Percentiles rank a stretch among this genome's conserved stretches.
Evolutionary conservation across 2,888 invertebrate species (phyloP).

Genomic region (Abrostola tripartita): DNA sequence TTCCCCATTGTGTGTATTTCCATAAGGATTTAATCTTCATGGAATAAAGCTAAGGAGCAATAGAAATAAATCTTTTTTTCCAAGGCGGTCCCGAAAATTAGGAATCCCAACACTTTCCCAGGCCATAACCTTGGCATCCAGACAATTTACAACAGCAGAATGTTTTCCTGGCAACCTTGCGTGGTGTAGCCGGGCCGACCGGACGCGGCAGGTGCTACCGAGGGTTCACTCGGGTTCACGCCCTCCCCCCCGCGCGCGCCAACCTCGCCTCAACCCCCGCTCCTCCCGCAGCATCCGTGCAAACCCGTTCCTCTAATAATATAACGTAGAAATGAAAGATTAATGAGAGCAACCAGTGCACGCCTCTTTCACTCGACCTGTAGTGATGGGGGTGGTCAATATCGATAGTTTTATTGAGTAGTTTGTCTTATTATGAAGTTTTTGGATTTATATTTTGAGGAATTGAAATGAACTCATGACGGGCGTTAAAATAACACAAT

Average conservation of each 20-base stretch:
- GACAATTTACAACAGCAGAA: slow-evolving; percentile 47
- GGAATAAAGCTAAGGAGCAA: no score
- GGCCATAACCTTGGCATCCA: slow-evolving; percentile 44
- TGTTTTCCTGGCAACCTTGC: slow-evolving; percentile 52
- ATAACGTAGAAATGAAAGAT: slow-evolving; percentile 88
- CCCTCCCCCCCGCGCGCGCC: slow-evolving; percentile 60
- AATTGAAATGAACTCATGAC: no score
- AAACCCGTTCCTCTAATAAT: slow-evolving; percentile 88
- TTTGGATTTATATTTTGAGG: no score
- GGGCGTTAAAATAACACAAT: neutral
- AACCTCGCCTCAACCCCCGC: slow-evolving; percentile 55
- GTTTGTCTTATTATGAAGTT: neutral
- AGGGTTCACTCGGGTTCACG: slow-evolving; percentile 87
- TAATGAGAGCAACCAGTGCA: slow-evolving; percentile 88
- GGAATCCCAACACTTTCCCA: neutral
- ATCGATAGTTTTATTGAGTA: slow-evolving; percentile 51
- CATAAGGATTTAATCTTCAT: no score
- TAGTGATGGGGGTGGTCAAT: slow-evolving; percentile 64
- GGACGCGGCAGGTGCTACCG: slow-evolving; percentile 87
- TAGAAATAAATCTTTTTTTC: no score
- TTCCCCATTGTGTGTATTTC: slow-evolving; percentile 1
- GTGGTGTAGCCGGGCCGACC: slow-evolving; percentile 64
- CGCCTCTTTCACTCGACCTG: slow-evolving; percentile 84
- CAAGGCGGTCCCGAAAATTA: neutral
- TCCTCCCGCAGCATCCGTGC: slow-evolving; percentile 83